Percentiles rank a stretch among this genome's conserved stretches.
Conservation (phyloP, 2,113 vertebrate species). For the Protomyctophum bolini region DNA sequence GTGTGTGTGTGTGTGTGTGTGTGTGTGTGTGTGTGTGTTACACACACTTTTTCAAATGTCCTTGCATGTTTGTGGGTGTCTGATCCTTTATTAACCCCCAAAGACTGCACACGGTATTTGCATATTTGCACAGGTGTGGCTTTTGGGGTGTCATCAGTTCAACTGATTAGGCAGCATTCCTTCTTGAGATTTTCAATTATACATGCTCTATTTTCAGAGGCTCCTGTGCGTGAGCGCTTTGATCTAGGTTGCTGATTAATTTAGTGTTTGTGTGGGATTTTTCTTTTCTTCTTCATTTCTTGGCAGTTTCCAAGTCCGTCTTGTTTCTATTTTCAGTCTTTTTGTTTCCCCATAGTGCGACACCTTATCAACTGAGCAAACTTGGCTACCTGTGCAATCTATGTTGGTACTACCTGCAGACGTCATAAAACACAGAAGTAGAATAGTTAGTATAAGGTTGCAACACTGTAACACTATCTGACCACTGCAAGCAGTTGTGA, state of each 20-base stretch:
- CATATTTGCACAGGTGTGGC: slow-evolving; percentile 51
- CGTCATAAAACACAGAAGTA: background rate
- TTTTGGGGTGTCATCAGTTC: slow-evolving; percentile 28
- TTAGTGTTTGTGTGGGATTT: background rate
- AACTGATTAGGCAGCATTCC: slow-evolving; percentile 45
- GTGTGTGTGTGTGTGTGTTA: too few species aligned
- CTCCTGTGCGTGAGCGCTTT: slow-evolving; percentile 36
- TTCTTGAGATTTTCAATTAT: slow-evolving; percentile 23
- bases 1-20: too few species aligned
- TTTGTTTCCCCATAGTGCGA: background rate
- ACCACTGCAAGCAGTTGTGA: too few species aligned
- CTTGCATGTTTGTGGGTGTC: slow-evolving; percentile 18
- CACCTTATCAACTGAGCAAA: background rate
- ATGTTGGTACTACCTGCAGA: background rate
- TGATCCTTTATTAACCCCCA: slow-evolving; percentile 11
- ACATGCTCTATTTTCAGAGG: background rate
- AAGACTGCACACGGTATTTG: background rate
- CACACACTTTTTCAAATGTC: background rate
- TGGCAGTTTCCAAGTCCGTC: background rate
- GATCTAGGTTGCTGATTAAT: slow-evolving; percentile 16
- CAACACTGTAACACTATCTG: too few species aligned
- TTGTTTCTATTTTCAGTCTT: background rate
- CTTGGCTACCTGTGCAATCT: background rate
- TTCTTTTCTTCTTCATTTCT: background rate
- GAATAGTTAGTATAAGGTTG: background rate